phyloP scores from a whole-genome alignment of 2,797 vertebrate species.

The Margarornis squamiger region DNA sequence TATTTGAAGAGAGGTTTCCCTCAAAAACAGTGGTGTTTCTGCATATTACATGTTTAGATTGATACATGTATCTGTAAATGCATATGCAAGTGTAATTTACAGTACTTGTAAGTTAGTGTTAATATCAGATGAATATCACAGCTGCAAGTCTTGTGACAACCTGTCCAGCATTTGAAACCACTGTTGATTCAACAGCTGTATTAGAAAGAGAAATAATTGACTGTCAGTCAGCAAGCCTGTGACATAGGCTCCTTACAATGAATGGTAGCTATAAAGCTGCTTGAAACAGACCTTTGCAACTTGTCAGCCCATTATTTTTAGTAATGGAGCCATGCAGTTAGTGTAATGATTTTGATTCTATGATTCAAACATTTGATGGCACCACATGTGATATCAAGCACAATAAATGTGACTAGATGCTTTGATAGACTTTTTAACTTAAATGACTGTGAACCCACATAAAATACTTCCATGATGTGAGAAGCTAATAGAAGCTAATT shows the following conservation, averaged over 20 bases:
- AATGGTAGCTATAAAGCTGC: not conserved
- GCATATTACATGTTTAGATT: not conserved
- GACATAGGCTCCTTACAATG: not conserved
- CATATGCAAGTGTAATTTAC: not conserved
- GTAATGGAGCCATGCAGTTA: not conserved
- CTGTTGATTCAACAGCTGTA: slow-evolving; percentile 12
- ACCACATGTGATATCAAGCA: not conserved
- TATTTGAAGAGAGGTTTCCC: not conserved
- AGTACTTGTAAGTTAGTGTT: not conserved
- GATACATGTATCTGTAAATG: not conserved
- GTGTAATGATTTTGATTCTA: not conserved
- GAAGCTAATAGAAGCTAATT: not conserved
- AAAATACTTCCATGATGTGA: not conserved
- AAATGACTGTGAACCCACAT: not conserved
- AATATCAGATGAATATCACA: not conserved
- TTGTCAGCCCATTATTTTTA: slow-evolving; percentile 24
- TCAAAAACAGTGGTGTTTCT: not conserved
- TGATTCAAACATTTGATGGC: not conserved
- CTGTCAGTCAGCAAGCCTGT: slow-evolving; percentile 1
- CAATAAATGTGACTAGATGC: not conserved
- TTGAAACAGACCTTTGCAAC: not conserved
- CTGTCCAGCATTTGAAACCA: not conserved
- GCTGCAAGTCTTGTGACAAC: slow-evolving; percentile 7
- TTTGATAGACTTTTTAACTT: not conserved
- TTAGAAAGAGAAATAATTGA: slow-evolving; percentile 1